phyloP scores from a whole-genome alignment of 2,888 invertebrate genomes.

The Octonoba sinensis region DNA sequence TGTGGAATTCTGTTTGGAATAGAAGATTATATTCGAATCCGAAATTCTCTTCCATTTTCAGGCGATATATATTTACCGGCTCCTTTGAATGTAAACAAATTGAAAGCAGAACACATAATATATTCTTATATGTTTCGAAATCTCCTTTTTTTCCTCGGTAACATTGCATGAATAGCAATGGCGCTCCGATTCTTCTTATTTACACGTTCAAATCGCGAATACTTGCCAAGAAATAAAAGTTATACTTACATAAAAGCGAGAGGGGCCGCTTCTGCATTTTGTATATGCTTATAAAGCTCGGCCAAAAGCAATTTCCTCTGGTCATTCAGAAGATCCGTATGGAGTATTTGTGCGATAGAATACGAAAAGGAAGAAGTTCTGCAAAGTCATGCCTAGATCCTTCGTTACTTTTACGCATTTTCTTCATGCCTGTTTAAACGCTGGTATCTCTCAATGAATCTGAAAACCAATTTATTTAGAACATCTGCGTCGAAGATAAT shows the following conservation, averaged over 20 bases:
- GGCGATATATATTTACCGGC: constrained; percentile 54
- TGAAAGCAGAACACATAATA: constrained; percentile 56
- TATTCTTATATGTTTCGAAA: constrained; percentile 52
- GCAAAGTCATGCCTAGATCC: too few relatives aligned
- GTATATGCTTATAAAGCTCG: constrained; percentile 47
- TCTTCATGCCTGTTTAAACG: too few relatives aligned
- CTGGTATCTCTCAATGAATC: too few relatives aligned
- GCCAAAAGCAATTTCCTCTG: constrained; percentile 53
- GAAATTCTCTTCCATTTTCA: constrained; percentile 38
- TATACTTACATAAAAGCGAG: constrained; percentile 17
- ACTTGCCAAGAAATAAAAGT: neutral
- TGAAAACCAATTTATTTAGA: too few relatives aligned
- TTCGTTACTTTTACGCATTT: too few relatives aligned
- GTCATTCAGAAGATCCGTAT: constrained; percentile 40
- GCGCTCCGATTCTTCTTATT: constrained; percentile 53
- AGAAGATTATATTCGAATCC: constrained; percentile 58
- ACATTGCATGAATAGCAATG: constrained; percentile 57
- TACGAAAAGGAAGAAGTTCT: too few relatives aligned
- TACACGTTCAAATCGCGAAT: constrained; percentile 50
- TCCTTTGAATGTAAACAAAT: constrained; percentile 62
- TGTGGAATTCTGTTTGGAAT: constrained; percentile 44
- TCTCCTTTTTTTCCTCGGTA: constrained; percentile 21
- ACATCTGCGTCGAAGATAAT: too few relatives aligned
- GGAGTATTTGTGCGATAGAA: too few relatives aligned
- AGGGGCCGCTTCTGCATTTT: constrained; percentile 9